Percentiles rank a stretch among this genome's conserved stretches.
phyloP scores from a whole-genome alignment of 2,797 vertebrate genomes.

The Anguilla anguilla region DNA sequence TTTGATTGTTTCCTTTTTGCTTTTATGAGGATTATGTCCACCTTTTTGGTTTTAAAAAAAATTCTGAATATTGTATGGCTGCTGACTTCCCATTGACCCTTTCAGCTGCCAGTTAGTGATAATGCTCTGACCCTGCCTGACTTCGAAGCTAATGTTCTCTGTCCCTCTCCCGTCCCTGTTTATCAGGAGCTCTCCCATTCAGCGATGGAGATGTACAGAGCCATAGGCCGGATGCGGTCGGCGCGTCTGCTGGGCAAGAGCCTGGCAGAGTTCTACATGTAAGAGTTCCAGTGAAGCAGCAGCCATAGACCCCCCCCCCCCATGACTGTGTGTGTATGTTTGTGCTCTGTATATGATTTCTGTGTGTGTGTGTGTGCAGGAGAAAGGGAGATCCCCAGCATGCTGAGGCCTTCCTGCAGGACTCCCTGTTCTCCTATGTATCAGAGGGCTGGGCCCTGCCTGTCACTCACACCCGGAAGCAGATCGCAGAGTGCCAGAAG shows the following conservation, averaged over 20 bases:
- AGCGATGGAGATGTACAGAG: conserved; percentile 93
- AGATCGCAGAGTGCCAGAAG: conserved; percentile 93
- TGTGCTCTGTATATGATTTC: neutral
- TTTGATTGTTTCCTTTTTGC: neutral
- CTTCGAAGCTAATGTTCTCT: neutral
- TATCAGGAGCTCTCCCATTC: conserved; percentile 90
- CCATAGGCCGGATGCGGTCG: conserved; percentile 86
- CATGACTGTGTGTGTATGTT: neutral
- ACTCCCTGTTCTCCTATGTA: conserved; percentile 88
- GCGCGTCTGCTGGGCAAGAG: conserved; percentile 93
- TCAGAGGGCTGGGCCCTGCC: conserved; percentile 91
- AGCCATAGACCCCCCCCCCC: too few species aligned
- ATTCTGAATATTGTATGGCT: neutral
- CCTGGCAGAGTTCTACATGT: conserved; percentile 98
- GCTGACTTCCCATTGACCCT: neutral
- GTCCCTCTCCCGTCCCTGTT: neutral
- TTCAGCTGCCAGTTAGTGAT: neutral
- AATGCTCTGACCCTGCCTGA: neutral
- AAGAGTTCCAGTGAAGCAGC: conserved; percentile 49
- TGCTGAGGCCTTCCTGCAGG: conserved; percentile 87
- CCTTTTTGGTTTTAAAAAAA: neutral
- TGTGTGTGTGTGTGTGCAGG: conserved; percentile 65
- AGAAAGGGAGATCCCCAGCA: conserved; percentile 88
- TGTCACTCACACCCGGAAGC: conserved; percentile 90
- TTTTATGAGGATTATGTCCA: neutral